Evolutionary conservation across 1,140 invertebrate species (phyloP), one percentile per base, ranked within the genome.

Genomic region (Drosophila saltans): DNA sequence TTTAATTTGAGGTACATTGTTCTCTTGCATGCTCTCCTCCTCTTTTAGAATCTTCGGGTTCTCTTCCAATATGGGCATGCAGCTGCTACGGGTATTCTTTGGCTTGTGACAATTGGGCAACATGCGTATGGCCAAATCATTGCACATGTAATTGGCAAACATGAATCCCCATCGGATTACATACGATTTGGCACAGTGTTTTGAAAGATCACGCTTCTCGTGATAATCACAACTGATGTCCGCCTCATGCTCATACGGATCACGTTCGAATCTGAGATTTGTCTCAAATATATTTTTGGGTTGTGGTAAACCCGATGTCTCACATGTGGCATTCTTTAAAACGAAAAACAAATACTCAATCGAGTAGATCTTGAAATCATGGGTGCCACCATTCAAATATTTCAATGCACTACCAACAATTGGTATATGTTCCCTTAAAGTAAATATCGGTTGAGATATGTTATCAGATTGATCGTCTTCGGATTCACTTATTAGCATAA

Each of bases 261-360:
- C 65, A 0, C 48, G 36, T 7, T 75, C 43, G 11, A 78, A 72
- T n/a, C 16, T 24, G 2, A 8, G 1, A 39, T 61, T 60, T 0
- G 64, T 68, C 10, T 62, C 36, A 30, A 58, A 30, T 0, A 56
- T 24, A 5, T 40, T 59, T n/a, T 43, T 39, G 9, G 72, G 72
- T 5, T 30, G 3, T 5, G 43, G 16, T 26, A 48, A 33, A 11
- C 41, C 59, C 6, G 21, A 52, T 30, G 41, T 24, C 28, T 68
- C 24, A 21, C 69, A 68, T 2, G 55, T 40, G 7, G 55, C 43
- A 21, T 41, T 5, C 45, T 74, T 77, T 8, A 77, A 10, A 24
- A 55, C n/a, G 24, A 26, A 69, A 66, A 70, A 80, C 0, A 73
- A 59, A 45, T 70, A 64, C 58, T 80, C 64, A 16, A 80, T 69